These are phyloP conservation scores for Mionectes macconnelli DNA, from an alignment of 2,113 vertebrate genomes.

Conservation along the genomic window DNA sequence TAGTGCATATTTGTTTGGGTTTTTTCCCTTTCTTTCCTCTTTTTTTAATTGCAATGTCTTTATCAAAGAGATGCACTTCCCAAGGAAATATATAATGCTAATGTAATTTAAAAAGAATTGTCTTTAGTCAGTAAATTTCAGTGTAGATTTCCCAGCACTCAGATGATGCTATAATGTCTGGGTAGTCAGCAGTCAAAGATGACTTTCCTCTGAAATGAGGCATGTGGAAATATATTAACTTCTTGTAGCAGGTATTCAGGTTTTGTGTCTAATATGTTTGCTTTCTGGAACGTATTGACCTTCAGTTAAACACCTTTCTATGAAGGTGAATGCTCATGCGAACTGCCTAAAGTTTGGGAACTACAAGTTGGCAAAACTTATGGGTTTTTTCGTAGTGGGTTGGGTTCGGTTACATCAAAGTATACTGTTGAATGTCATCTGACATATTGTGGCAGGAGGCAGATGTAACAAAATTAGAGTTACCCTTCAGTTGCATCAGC, in stretches of 20 bases:
- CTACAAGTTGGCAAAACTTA: background rate
- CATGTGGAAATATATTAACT: background rate
- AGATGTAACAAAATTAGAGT: background rate
- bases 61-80: background rate
- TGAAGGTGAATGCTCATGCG: rapidly evolving
- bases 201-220: background rate
- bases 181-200: background rate
- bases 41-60: background rate
- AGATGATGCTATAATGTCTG: background rate
- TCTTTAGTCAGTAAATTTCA: background rate
- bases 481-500: conserved; percentile 14
- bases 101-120: background rate
- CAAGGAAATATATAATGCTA: background rate
- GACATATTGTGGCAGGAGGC: background rate
- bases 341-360: background rate
- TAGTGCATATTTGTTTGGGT: background rate
- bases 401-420: background rate
- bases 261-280: background rate
- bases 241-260: background rate
- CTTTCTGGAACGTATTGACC: background rate
- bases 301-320: background rate
- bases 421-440: background rate
- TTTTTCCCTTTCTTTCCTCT: background rate
- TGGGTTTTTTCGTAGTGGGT: rapidly evolving
- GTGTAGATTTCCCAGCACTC: background rate